phyloP scores from a whole-genome alignment of 2,888 invertebrate genomes.

The Parnassius orleans region DNA sequence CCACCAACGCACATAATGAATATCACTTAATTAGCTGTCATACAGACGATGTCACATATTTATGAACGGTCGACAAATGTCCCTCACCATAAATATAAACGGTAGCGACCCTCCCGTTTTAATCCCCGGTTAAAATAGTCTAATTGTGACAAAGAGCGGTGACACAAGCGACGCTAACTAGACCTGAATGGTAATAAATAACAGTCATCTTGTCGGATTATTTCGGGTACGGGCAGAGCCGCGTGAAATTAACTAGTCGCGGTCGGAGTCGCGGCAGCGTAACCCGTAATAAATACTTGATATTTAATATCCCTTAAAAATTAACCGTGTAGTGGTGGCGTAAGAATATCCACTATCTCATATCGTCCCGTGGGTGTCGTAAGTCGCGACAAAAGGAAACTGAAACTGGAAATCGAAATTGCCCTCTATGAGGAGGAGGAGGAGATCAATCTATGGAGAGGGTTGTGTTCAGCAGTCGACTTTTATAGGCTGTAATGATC shows the following conservation, averaged over 20 bases:
- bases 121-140: constrained; percentile 31
- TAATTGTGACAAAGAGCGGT: constrained; percentile 34
- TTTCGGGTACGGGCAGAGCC: constrained; percentile 13
- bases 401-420: too few species aligned
- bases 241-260: constrained; percentile 19
- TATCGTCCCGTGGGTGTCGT: too few species aligned
- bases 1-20: constrained; percentile 11
- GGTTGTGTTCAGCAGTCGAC: too few species aligned
- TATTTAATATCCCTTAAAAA: too few species aligned
- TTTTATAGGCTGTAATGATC: too few species aligned
- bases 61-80: constrained; percentile 11
- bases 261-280: neutral
- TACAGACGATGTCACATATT: constrained; percentile 9
- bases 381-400: too few species aligned
- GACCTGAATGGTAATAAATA: constrained; percentile 45
- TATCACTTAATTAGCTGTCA: constrained; percentile 16
- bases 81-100: constrained; percentile 6
- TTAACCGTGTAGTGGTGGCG: too few species aligned
- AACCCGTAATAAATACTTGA: neutral
- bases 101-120: constrained; percentile 4
- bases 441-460: too few species aligned
- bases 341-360: too few species aligned
- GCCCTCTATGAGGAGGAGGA: too few species aligned
- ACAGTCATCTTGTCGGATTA: constrained; percentile 38
- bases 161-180: constrained; percentile 40